Evolutionary conservation across 2,888 invertebrate genomes (phyloP).

Genomic region (Trachelus stipa): DNA sequence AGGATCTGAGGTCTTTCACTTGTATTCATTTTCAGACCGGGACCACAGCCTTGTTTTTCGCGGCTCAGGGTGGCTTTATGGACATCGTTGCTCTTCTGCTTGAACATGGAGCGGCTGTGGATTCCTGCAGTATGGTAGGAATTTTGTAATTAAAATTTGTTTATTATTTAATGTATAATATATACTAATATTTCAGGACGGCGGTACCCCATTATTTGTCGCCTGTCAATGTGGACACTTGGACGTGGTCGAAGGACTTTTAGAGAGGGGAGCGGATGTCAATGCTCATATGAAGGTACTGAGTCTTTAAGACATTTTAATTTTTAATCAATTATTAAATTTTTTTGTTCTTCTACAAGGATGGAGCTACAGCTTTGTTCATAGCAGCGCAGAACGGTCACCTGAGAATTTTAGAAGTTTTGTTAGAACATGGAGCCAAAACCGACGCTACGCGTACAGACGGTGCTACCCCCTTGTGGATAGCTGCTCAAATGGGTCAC

Average conservation of each 20-base stretch:
- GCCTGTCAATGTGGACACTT: conserved; percentile 93
- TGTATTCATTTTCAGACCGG: conserved; percentile 77
- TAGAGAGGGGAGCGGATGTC: conserved; percentile 84
- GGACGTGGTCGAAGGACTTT: conserved; percentile 86
- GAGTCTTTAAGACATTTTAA: background rate
- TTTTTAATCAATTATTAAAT: background rate
- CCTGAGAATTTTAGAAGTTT: conserved; percentile 78
- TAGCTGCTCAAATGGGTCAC: conserved; percentile 95
- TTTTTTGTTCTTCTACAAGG: conserved; percentile 67
- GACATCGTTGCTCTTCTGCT: conserved; percentile 84
- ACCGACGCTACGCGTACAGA: conserved; percentile 83
- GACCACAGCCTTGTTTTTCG: conserved; percentile 93
- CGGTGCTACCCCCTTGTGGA: conserved; percentile 92
- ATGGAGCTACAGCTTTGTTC: conserved; percentile 91
- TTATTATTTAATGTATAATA: conserved; percentile 8
- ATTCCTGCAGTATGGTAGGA: conserved; percentile 82
- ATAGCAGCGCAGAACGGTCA: conserved; percentile 96
- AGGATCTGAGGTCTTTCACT: background rate
- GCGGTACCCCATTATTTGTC: conserved; percentile 94
- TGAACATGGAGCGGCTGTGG: conserved; percentile 82
- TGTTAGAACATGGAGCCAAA: conserved; percentile 80
- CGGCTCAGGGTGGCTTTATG: conserved; percentile 91
- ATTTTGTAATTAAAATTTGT: conserved; percentile 27
- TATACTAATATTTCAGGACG: conserved; percentile 75
- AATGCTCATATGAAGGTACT: conserved; percentile 86